Evolutionary conservation across 2,797 vertebrate genomes (phyloP), one percentile per base, ranked within the genome.

Genomic region (Oreortyx pictus): DNA sequence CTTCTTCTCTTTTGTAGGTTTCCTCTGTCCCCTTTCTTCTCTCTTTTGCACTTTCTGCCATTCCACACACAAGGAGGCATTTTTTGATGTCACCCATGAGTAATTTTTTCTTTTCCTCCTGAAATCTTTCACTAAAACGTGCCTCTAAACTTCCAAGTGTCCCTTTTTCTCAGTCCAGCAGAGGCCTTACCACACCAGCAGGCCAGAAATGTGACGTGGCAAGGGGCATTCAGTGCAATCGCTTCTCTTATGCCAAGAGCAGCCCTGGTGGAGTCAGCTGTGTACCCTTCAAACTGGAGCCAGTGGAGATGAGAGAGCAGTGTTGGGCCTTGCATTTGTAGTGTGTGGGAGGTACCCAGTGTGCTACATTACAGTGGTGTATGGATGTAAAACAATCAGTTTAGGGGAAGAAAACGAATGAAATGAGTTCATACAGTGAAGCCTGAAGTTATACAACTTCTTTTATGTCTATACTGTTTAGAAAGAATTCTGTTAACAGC

Each of bases 401-500:
- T 70, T 49, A 59, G 24, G 3, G 14, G 1, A 2, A 7, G 15
- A 1, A 2, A 6, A 54, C 22, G 19, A 5, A 57, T 62, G 46
- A 64, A 85, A n/a, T 2, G 2, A 86, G 5, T 25, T 60, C 89
- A 50, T 31, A 68, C 11, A 6, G 52, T 74, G 71, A 54, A 74
- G 52, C 59, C 86, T 46, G 80, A 43, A 89, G 7, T 35, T 61
- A 29, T 61, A 24, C 52, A 68, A 2, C 25, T 77, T 14, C 70
- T 89, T 7, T 76, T 54, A 22, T 5, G 61, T 82, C n/a, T 64
- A 37, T 90, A 74, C 44, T 54, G 41, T 76, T 90, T 31, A 78
- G 65, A 79, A 96, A 82, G 62, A 62, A 46, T 83, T 79, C 47
- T 54, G 67, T 52, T 67, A 66, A 24, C 84, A 70, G 19, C 50